Evolutionary conservation across 2,888 invertebrate genomes (phyloP).

Genomic region (Drosophila peninsularis): DNA sequence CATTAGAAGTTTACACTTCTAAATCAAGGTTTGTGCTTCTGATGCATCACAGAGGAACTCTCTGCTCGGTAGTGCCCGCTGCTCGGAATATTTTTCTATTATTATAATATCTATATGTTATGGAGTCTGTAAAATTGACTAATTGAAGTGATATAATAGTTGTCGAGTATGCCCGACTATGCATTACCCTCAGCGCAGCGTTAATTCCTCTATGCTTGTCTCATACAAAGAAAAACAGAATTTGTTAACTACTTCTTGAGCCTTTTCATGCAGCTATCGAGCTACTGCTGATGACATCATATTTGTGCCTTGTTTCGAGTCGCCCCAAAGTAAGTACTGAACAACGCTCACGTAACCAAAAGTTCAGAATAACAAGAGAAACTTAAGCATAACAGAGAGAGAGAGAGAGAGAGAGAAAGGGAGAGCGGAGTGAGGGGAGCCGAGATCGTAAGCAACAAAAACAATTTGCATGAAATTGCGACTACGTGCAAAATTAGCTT

Average conservation of each 20-base stretch:
- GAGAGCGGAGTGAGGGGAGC: background rate
- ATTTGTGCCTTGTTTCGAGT: conserved; percentile 10
- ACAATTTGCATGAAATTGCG: conserved; percentile 72
- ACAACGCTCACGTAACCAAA: conserved; percentile 16
- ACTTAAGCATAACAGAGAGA: background rate
- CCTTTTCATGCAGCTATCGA: background rate
- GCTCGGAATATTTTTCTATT: too few relatives aligned
- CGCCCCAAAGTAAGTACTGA: conserved; percentile 33
- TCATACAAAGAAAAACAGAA: background rate
- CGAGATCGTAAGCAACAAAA: conserved; percentile 46
- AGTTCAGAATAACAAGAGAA: background rate
- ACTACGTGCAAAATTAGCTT: conserved; percentile 68
- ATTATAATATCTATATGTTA: too few relatives aligned
- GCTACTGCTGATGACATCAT: conserved; percentile 44
- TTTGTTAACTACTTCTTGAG: background rate
- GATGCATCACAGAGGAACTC: too few relatives aligned
- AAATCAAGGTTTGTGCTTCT: too few relatives aligned
- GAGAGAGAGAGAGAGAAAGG: background rate
- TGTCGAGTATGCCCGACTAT: background rate
- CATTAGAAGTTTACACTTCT: too few relatives aligned
- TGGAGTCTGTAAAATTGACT: too few relatives aligned
- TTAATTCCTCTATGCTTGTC: background rate
- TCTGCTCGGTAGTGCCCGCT: too few relatives aligned
- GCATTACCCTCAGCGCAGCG: background rate
- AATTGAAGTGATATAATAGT: too few relatives aligned